These are phyloP conservation scores for Pentalonia nigronervosa DNA, from an alignment of 1,140 invertebrate species.

Conservation along the genomic window DNA sequence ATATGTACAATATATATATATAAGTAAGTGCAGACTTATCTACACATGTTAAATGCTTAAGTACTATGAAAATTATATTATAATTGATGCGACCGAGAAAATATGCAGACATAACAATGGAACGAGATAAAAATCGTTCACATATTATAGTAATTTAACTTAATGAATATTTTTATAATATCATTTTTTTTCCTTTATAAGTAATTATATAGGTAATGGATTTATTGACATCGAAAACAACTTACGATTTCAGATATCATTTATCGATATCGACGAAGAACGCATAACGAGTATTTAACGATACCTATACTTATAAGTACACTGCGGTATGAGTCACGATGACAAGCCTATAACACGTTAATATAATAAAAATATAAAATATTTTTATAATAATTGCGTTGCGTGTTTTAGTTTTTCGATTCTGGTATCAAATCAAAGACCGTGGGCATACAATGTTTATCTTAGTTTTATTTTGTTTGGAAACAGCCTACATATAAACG, in stretches of 20 bases:
- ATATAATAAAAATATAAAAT: neutral
- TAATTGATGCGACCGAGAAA: neutral
- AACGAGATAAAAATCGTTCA: neutral
- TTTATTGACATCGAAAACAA: constrained; percentile 11
- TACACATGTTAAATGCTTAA: neutral
- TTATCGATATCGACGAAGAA: no score
- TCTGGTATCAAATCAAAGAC: neutral
- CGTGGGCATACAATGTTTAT: neutral
- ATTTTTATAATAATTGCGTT: neutral
- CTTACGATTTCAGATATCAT: neutral
- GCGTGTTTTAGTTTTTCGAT: neutral
- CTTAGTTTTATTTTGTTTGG: neutral
- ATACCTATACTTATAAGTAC: no score
- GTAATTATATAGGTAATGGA: neutral
- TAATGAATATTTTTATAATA: neutral
- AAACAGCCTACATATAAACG: neutral
- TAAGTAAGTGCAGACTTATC: no score
- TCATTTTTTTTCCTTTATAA: neutral
- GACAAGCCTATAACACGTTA: neutral
- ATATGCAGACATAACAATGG: neutral
- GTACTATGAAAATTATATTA: neutral
- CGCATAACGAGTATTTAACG: constrained; percentile 29
- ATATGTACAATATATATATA: neutral
- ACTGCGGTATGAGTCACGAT: neutral
- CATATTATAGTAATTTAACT: neutral